A percentile compares a stretch with the other conserved stretches of the same genome.
phyloP scores from a whole-genome alignment of 2,113 vertebrate species.

The Pandion haliaetus region DNA sequence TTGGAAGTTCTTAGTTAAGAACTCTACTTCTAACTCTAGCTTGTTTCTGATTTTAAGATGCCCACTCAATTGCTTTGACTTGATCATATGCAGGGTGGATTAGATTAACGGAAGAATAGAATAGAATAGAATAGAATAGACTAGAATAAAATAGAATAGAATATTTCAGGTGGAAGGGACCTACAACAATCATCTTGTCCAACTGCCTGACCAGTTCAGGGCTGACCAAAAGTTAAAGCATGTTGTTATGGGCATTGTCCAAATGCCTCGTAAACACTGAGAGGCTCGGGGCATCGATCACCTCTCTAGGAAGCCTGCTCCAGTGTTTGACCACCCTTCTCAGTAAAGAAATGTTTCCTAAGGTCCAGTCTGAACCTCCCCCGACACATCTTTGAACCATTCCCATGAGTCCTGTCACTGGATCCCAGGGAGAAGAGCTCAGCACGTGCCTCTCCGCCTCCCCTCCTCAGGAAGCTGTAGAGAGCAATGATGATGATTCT shows the following conservation, averaged over 20 bases:
- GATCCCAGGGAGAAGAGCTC: background rate
- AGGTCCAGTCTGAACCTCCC: background rate
- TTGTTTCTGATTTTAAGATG: background rate
- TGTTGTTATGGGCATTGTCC: background rate
- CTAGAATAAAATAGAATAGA: background rate
- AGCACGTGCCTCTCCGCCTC: background rate
- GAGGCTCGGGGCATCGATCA: rapidly evolving
- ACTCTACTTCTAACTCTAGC: background rate
- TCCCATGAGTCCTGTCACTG: rapidly evolving
- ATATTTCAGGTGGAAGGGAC: background rate
- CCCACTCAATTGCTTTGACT: background rate
- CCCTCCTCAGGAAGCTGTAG: background rate
- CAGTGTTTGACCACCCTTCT: background rate
- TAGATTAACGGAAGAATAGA: background rate
- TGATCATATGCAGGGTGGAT: background rate
- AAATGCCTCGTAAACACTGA: background rate
- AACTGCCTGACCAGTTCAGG: background rate
- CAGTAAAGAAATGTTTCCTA: background rate
- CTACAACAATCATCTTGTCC: background rate
- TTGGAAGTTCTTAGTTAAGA: background rate
- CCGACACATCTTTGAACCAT: background rate
- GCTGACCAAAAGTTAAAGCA: background rate
- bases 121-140: background rate
- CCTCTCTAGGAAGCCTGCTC: background rate
- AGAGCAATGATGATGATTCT: background rate